Evolutionary conservation across 2,113 vertebrate genomes (phyloP).

Genomic region (Struthio camelus): DNA sequence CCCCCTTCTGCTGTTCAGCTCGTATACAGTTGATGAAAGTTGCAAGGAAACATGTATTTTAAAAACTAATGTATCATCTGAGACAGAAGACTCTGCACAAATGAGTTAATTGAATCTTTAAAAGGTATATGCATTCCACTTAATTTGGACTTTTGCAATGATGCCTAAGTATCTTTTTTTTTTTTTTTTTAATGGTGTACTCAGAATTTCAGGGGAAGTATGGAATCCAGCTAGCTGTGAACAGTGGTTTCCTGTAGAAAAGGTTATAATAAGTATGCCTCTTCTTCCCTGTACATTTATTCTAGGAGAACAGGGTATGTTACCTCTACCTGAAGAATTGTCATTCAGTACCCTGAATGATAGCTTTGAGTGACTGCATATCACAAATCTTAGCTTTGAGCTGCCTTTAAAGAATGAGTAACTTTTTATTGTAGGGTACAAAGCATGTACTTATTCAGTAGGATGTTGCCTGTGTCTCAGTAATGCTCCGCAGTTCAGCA

Average conservation of each 20-base stretch:
- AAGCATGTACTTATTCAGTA: accelerated
- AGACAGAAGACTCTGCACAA: slow-evolving; percentile 56
- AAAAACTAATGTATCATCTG: slow-evolving; percentile 54
- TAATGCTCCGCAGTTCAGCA: no score
- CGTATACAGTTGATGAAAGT: slow-evolving; percentile 59
- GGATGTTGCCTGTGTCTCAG: not conserved
- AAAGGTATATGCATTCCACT: slow-evolving; percentile 58
- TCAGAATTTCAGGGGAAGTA: not conserved
- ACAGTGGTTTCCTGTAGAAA: not conserved
- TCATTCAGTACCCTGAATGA: not conserved
- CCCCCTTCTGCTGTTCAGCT: slow-evolving; percentile 64
- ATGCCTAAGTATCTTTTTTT: not conserved
- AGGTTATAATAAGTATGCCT: not conserved
- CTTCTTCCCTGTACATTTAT: not conserved
- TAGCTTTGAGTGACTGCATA: not conserved
- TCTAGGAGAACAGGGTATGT: not conserved
- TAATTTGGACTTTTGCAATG: slow-evolving; percentile 22
- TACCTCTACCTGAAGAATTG: not conserved
- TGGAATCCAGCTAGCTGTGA: not conserved
- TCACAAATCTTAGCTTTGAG: not conserved
- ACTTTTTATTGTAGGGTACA: not conserved
- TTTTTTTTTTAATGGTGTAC: not conserved
- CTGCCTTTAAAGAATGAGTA: not conserved
- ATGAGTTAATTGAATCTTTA: slow-evolving; percentile 46
- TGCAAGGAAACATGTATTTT: slow-evolving; percentile 59